These are phyloP conservation scores for Phrynosoma platyrhinos DNA, from an alignment of 2,113 vertebrate species.

Conservation along the genomic window DNA sequence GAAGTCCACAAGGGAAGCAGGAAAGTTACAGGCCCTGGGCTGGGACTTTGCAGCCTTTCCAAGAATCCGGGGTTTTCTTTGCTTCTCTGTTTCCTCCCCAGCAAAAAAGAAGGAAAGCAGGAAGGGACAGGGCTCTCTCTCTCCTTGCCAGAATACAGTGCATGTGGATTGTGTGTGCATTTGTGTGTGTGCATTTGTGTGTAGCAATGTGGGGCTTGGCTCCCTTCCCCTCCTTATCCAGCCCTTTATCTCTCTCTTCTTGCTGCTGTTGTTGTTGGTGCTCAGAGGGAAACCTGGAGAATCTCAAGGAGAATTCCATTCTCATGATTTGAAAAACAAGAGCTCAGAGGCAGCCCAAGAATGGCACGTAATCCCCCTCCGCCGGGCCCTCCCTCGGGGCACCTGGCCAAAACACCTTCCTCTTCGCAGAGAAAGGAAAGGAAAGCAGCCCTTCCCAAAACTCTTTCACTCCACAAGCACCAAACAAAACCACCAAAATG, in stretches of 20 bases:
- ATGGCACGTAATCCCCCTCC: not conserved
- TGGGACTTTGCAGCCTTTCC: too few species aligned
- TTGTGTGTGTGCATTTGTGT: not conserved
- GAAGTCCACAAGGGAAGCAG: not conserved
- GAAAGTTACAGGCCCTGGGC: too few species aligned
- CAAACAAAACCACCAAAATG: not conserved
- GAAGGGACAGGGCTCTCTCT: too few species aligned
- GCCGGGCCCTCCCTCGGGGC: accelerated
- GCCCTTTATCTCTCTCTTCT: not conserved
- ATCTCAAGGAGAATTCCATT: constrained; percentile 53
- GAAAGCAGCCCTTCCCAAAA: not conserved
- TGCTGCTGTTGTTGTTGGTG: not conserved
- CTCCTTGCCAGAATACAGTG: too few species aligned
- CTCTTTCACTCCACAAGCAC: not conserved
- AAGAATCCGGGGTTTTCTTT: too few species aligned
- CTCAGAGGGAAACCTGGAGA: accelerated
- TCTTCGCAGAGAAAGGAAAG: not conserved
- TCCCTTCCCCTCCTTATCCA: not conserved
- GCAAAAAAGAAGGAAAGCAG: not conserved
- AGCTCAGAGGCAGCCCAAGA: not conserved
- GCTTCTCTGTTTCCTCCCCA: not conserved
- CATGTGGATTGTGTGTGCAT: not conserved
- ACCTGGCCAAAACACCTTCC: not conserved
- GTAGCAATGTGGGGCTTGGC: not conserved
- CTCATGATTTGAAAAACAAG: constrained; percentile 4